A percentile compares a stretch with the other conserved stretches of the same genome.
Evolutionary conservation across 2,888 invertebrate genomes (phyloP).

Genomic region (Hedya salicella): DNA sequence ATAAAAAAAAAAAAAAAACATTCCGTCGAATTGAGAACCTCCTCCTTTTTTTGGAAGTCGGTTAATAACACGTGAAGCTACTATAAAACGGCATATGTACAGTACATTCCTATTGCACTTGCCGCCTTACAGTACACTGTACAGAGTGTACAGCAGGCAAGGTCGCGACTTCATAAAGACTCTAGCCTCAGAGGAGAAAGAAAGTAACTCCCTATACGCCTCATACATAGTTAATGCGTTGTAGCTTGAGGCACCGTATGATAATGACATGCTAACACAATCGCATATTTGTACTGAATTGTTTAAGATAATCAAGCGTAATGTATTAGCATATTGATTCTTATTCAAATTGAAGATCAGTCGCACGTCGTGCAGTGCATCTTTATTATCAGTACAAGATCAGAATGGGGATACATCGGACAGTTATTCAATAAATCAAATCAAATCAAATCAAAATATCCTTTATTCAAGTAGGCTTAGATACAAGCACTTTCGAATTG

Average conservation of each 20-base stretch:
- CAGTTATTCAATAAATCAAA: no score
- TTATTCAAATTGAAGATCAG: conserved; percentile 18
- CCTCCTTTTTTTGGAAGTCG: no score
- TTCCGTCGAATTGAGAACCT: no score
- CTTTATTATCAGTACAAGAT: background rate
- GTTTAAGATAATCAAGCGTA: conserved; percentile 20
- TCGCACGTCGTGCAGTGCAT: background rate
- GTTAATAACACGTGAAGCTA: background rate
- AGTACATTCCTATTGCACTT: background rate
- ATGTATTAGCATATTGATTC: conserved; percentile 18
- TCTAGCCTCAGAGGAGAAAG: background rate
- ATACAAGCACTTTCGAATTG: no score
- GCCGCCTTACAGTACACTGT: background rate
- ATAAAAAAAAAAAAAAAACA: no score
- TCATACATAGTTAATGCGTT: background rate
- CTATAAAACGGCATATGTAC: background rate
- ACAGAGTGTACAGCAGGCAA: background rate
- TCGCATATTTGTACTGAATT: conserved; percentile 30
- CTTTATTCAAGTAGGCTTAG: no score
- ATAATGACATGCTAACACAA: conserved; percentile 12
- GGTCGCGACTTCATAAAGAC: conserved; percentile 9
- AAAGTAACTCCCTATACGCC: background rate
- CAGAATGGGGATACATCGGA: background rate
- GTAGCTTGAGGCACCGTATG: background rate
- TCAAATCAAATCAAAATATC: no score